Conservation (phyloP, 2,113 vertebrate species). For the Narcine bancroftii region DNA sequence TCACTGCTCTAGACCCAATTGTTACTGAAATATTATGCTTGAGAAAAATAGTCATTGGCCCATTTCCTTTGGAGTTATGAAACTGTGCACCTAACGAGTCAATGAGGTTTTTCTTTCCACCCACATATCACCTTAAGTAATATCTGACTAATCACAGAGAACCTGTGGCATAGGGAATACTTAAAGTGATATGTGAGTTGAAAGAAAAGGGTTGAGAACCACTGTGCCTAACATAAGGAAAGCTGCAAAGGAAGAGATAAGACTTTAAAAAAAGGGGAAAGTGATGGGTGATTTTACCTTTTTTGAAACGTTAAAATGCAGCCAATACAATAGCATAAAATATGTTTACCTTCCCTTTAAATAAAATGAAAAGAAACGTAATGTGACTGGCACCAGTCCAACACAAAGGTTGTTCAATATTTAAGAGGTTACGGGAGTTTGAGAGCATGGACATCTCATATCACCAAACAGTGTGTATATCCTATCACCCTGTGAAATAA, state of each 20-base stretch:
- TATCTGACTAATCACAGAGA: no score
- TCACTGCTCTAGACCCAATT: no score
- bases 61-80: no score
- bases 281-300: background rate
- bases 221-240: no score
- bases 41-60: no score
- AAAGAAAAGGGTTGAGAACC: no score
- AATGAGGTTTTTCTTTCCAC: no score
- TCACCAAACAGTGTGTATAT: background rate
- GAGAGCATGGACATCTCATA: background rate
- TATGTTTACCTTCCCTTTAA: background rate
- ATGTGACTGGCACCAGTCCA: background rate
- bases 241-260: background rate
- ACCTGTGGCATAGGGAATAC: no score
- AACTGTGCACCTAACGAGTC: no score
- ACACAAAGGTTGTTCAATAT: background rate
- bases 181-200: no score
- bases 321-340: background rate
- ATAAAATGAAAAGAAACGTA: background rate
- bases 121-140: no score
- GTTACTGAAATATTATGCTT: no score
- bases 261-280: background rate
- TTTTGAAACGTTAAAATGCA: background rate
- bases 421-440: background rate
- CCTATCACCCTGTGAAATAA: constrained; percentile 18